Percentiles rank a stretch among this genome's conserved stretches.
Evolutionary conservation across 2,888 invertebrate species (phyloP).

Genomic region (Eupithecia subumbrata): DNA sequence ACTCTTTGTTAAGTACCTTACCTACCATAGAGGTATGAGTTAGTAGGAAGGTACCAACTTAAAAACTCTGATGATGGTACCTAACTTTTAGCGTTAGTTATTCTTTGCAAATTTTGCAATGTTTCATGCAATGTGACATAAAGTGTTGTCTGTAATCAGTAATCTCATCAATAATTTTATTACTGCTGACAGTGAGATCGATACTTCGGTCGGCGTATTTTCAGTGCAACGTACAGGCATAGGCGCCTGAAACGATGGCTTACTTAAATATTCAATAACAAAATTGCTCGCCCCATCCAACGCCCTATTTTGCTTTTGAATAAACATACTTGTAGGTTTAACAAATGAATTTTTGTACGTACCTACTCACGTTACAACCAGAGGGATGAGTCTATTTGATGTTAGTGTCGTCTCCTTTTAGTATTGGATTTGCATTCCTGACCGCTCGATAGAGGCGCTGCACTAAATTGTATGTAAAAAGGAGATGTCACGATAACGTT

Average conservation of each 20-base stretch:
- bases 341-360: neutral
- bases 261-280: neutral
- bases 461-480: no score
- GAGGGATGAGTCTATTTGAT: no score
- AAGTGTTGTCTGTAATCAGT: neutral
- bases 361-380: neutral
- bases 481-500: no score
- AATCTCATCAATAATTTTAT: neutral
- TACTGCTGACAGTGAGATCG: neutral
- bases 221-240: neutral
- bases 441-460: no score
- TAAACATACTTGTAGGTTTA: neutral
- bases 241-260: neutral
- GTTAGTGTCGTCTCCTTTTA: no score
- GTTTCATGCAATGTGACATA: neutral
- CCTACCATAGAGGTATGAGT: neutral
- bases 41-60: neutral
- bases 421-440: no score
- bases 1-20: neutral
- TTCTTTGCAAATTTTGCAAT: neutral
- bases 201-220: neutral
- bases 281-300: neutral
- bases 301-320: constrained; percentile 1
- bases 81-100: neutral
- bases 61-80: neutral